Percentiles rank a stretch among this genome's conserved stretches.
These are phyloP conservation scores for Drosophila tsacasi DNA, from an alignment of 1,140 invertebrate species.

Conservation along the genomic window DNA sequence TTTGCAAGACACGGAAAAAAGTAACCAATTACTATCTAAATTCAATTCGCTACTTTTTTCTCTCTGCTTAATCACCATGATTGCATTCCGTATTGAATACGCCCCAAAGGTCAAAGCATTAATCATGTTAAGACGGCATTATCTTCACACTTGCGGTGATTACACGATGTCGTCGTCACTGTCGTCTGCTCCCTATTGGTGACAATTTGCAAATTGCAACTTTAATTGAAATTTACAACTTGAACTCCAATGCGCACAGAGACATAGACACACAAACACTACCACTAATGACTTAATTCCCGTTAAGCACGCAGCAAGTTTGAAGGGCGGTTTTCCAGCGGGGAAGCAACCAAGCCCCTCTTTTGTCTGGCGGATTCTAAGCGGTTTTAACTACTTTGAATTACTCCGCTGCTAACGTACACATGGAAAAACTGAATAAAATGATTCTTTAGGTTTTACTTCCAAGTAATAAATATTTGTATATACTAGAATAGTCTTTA, in stretches of 20 bases:
- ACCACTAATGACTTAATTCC: slow-evolving; percentile 76
- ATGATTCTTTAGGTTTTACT: no score
- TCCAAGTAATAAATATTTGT: not conserved
- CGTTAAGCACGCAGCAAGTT: slow-evolving; percentile 63
- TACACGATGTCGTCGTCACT: slow-evolving; percentile 46
- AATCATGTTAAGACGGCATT: slow-evolving; percentile 74
- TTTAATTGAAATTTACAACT: slow-evolving; percentile 74
- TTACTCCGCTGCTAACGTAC: not conserved
- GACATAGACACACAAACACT: slow-evolving; percentile 14
- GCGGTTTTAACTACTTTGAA: slow-evolving; percentile 48
- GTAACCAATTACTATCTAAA: not conserved
- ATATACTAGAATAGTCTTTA: not conserved
- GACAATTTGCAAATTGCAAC: slow-evolving; percentile 80
- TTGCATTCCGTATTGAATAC: slow-evolving; percentile 20
- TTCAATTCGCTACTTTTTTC: not conserved
- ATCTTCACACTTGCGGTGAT: slow-evolving; percentile 75
- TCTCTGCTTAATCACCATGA: slow-evolving; percentile 4
- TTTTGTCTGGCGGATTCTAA: slow-evolving; percentile 34
- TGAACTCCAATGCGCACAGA: slow-evolving; percentile 24
- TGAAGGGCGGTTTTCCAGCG: not conserved
- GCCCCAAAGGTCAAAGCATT: slow-evolving; percentile 45
- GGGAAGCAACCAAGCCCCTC: slow-evolving; percentile 24
- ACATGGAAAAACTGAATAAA: not conserved
- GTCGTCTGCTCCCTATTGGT: slow-evolving; percentile 17
- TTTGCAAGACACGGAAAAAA: not conserved